Evolutionary conservation across 2,888 invertebrate genomes (phyloP).

Genomic region (Calliphora vomitoria): DNA sequence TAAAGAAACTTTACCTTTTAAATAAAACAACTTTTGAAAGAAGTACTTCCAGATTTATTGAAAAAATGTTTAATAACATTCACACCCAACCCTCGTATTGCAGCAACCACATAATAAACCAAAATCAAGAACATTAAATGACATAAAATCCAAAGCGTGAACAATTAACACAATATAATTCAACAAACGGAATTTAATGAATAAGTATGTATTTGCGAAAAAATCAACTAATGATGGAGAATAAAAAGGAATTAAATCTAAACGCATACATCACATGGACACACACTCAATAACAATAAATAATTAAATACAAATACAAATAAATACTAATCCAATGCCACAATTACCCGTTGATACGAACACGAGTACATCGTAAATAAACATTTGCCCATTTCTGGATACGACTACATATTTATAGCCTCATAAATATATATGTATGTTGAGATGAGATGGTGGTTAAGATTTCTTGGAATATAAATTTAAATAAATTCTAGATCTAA

Average conservation of each 20-base stretch:
- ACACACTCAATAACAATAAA: conserved; percentile 13
- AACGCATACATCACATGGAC: conserved; percentile 8
- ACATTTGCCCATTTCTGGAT: neutral
- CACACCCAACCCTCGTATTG: neutral
- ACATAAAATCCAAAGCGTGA: conserved; percentile 42
- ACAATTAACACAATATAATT: conserved; percentile 33
- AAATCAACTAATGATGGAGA: conserved; percentile 43
- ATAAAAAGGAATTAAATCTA: conserved; percentile 56
- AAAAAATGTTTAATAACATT: neutral
- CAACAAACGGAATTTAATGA: conserved; percentile 7
- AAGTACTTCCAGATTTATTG: too few species aligned
- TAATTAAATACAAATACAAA: conserved; percentile 2
- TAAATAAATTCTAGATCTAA: neutral
- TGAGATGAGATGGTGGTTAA: too few species aligned
- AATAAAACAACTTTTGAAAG: too few species aligned
- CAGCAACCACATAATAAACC: neutral
- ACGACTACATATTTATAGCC: neutral
- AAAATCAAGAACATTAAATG: conserved; percentile 26
- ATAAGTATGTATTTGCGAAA: neutral
- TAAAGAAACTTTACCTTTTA: too few species aligned
- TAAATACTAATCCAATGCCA: neutral
- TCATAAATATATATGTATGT: neutral
- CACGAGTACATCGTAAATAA: neutral
- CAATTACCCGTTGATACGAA: neutral
- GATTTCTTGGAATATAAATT: neutral